phyloP scores from a whole-genome alignment of 2,113 vertebrate species.

The Sturnus vulgaris region DNA sequence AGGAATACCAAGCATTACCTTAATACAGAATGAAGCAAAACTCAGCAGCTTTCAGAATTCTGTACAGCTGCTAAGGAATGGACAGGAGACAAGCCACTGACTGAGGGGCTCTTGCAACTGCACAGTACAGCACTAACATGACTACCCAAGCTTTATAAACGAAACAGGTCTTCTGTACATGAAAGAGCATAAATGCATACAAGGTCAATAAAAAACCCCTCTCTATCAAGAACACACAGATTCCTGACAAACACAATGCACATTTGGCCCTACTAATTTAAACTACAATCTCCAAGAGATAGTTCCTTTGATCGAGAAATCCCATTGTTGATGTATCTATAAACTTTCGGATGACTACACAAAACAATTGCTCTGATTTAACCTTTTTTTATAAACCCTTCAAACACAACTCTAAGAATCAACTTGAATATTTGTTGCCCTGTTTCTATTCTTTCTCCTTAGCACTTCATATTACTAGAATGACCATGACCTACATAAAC shows the following conservation, averaged over 20 bases:
- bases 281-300: background rate
- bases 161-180: background rate
- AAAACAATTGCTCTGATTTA: background rate
- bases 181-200: background rate
- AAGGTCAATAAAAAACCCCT: background rate
- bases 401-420: background rate
- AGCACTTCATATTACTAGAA: background rate
- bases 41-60: background rate
- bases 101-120: background rate
- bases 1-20: background rate
- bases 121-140: fast-evolving
- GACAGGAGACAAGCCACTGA: background rate
- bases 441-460: background rate
- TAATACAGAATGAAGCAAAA: background rate
- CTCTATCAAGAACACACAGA: background rate
- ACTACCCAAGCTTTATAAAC: background rate
- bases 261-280: background rate
- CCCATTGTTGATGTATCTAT: background rate
- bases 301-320: background rate
- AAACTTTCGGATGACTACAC: background rate
- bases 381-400: background rate
- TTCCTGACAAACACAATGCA: background rate
- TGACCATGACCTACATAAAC: background rate
- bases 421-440: background rate
- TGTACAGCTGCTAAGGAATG: background rate